Evolutionary conservation across 2,113 vertebrate species (phyloP).

Genomic region (Electrona antarctica): DNA sequence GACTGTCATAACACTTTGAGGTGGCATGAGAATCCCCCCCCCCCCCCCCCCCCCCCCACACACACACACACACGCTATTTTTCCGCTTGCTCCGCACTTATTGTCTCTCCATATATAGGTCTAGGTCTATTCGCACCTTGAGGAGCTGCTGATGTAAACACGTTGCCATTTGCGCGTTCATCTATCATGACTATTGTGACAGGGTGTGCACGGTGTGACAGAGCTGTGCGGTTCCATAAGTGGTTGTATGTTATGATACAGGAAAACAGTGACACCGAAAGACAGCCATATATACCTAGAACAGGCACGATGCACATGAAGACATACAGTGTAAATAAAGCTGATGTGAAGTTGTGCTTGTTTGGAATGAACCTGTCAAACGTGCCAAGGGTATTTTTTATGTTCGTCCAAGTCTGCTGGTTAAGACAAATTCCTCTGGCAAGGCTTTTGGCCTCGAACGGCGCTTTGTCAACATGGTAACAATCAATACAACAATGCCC

Average conservation of each 20-base stretch:
- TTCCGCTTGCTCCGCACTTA: background rate
- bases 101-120: background rate
- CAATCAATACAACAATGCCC: background rate
- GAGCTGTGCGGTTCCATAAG: background rate
- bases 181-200: slow-evolving; percentile 1
- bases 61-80: too few relatives aligned
- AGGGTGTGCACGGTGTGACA: background rate
- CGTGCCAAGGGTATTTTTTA: background rate
- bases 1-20: too few relatives aligned
- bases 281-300: background rate
- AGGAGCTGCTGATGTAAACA: too few relatives aligned
- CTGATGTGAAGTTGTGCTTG: background rate
- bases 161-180: too few relatives aligned
- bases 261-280: background rate
- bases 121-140: background rate
- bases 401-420: background rate
- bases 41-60: background rate
- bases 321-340: background rate
- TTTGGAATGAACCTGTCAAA: background rate
- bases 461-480: background rate
- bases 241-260: background rate
- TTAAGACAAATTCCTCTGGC: background rate
- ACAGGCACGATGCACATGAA: too few relatives aligned
- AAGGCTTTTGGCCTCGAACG: background rate
- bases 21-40: background rate